These are phyloP conservation scores for Chrysocyon brachyurus DNA, from an alignment of 2,797 vertebrate species.

Conservation along the genomic window DNA sequence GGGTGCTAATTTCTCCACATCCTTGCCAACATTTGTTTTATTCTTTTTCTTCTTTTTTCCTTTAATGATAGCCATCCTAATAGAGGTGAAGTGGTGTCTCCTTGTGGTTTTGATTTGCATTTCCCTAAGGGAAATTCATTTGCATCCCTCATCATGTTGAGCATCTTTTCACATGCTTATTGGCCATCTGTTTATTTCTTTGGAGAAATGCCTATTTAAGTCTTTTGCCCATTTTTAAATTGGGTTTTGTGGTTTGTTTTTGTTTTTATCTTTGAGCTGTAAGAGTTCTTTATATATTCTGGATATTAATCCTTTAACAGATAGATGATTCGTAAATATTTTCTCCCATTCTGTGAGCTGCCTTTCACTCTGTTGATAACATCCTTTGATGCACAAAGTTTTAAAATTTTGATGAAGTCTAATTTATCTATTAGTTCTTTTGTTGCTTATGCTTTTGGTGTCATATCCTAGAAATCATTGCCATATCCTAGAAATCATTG, in stretches of 20 bases:
- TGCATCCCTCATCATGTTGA: not conserved
- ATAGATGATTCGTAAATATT: not conserved
- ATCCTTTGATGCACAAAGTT: not conserved
- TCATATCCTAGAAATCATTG: not conserved
- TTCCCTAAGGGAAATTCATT: not conserved
- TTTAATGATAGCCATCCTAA: not conserved
- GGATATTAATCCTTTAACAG: not conserved
- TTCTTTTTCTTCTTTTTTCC: not conserved
- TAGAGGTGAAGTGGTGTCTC: not conserved
- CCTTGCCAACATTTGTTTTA: not conserved
- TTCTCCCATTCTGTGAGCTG: not conserved
- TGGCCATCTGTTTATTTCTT: not conserved
- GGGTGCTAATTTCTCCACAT: not conserved
- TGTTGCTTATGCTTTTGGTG: not conserved
- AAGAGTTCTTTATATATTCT: not conserved
- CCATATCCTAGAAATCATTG: not conserved
- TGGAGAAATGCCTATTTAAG: not conserved
- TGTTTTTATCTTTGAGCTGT: not conserved
- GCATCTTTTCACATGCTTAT: not conserved
- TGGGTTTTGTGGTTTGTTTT: not conserved
- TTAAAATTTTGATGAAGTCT: not conserved
- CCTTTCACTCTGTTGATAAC: not conserved
- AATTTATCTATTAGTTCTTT: not conserved
- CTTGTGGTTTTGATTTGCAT: not conserved
- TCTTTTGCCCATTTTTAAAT: not conserved